Evolutionary conservation across 2,888 invertebrate species (phyloP).

Genomic region (Hylaea fasciaria): DNA sequence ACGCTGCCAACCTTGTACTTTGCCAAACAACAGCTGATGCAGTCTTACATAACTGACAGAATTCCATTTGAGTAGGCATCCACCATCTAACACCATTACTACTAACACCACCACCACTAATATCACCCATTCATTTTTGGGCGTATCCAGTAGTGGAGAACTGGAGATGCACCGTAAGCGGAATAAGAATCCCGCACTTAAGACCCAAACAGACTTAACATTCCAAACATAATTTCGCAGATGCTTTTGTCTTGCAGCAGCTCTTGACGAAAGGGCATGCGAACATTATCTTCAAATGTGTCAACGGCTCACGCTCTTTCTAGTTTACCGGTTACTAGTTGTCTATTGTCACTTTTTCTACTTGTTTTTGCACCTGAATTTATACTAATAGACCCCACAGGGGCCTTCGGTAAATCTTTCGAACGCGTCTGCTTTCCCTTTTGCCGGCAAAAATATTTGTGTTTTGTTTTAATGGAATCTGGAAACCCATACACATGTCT

Average conservation of each 20-base stretch:
- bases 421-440: slow-evolving; percentile 19
- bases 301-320: slow-evolving; percentile 78
- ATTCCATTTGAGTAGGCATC: no score
- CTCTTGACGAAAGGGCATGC: slow-evolving; percentile 66
- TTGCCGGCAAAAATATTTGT: slow-evolving; percentile 17
- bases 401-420: slow-evolving; percentile 25
- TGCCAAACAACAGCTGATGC: no score
- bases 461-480: slow-evolving; percentile 8
- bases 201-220: no score
- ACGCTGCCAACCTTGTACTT: no score
- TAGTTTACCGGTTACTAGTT: slow-evolving; percentile 69
- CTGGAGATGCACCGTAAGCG: no score
- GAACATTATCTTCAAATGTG: slow-evolving; percentile 84
- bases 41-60: no score
- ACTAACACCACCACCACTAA: no score
- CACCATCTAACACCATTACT: no score
- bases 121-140: no score
- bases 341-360: slow-evolving; percentile 64
- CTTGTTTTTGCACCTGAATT: slow-evolving; percentile 55
- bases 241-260: slow-evolving; percentile 45
- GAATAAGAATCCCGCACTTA: no score
- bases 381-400: slow-evolving; percentile 42
- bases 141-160: no score
- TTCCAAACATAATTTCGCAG: neutral
- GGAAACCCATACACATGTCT: neutral